Evolutionary conservation across 2,113 vertebrate genomes (phyloP), one percentile per base, ranked within the genome.

Genomic region (Perca flavescens): DNA sequence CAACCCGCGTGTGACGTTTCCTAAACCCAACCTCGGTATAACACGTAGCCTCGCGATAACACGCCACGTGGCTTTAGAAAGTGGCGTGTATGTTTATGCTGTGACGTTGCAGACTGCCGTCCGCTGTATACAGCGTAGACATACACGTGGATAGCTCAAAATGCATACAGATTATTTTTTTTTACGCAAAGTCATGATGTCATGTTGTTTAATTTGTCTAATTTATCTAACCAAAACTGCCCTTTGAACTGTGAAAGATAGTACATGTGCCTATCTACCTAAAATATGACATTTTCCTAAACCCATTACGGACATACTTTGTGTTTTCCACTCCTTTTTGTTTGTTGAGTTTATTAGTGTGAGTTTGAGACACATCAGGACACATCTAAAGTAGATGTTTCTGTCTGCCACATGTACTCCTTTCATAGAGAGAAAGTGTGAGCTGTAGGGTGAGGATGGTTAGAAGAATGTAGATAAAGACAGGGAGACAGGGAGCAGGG

Each of bases 381-480:
- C 21, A 57, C 56, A 63, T 62, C 21, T 28, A 43, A 2, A 43
- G 10, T 40, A 46, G 36, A 34, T 43, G 50, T 52, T 50, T 36
- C 11, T 46, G 16, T 72, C 53, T 68, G 56, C 40, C 54, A 49
- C 40, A 25, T 12, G 0, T 19, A 16, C 50, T 19, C 5, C 2
- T 53, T 70, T 31, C 19, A 25, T 6, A 22, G 54, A 61, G 69
- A 34, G 46, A 9, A 64, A 63, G 54, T 10, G 40, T 43, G 31
- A 78, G 40, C 58, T 77, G 36, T 4, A 16, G 22, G 46, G 28
- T 8, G 15, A 65, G 34, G n/a, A 64, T 21, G 47, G 53, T 61
- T 14, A 31, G 57, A 73, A 31, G 58, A 80, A 77, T 82, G 50
- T 72, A 72, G 78, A 80, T 74, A 61, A 68, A 80, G 76, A 69